These are phyloP conservation scores for Callorhinus ursinus DNA, from an alignment of 2,113 vertebrate genomes.

Conservation along the genomic window DNA sequence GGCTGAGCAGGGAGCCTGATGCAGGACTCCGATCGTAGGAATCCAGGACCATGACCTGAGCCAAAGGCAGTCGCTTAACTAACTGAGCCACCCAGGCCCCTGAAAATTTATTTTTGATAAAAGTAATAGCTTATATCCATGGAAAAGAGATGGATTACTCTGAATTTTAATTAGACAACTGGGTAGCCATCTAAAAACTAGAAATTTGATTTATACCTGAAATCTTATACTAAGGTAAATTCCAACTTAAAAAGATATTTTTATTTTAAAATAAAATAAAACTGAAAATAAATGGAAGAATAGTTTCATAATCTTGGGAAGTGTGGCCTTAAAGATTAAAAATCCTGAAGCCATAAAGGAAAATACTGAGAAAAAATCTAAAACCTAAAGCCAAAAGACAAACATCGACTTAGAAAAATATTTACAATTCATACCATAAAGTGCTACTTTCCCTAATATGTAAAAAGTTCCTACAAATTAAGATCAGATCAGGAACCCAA, in stretches of 20 bases:
- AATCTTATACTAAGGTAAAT: background rate
- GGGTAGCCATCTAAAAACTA: background rate
- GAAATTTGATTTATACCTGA: background rate
- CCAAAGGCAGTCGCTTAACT: too few species aligned
- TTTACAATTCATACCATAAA: background rate
- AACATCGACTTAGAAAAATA: constrained; percentile 3
- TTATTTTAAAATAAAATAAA: constrained; percentile 44
- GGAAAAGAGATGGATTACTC: background rate
- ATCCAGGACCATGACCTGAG: too few species aligned
- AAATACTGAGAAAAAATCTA: background rate
- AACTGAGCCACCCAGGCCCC: too few species aligned
- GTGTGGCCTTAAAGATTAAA: background rate
- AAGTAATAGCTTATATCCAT: background rate
- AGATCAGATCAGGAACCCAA: background rate
- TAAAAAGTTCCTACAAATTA: constrained; percentile 19
- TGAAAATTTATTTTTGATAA: background rate
- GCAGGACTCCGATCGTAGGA: too few species aligned
- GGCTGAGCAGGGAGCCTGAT: too few species aligned
- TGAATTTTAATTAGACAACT: constrained; percentile 16
- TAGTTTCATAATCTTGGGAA: background rate
- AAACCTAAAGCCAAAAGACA: constrained; percentile 2
- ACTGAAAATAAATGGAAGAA: background rate
- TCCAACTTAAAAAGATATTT: background rate
- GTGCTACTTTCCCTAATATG: background rate
- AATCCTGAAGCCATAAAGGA: background rate